Conservation (phyloP, 2,113 vertebrate genomes). For the Python bivittatus region DNA sequence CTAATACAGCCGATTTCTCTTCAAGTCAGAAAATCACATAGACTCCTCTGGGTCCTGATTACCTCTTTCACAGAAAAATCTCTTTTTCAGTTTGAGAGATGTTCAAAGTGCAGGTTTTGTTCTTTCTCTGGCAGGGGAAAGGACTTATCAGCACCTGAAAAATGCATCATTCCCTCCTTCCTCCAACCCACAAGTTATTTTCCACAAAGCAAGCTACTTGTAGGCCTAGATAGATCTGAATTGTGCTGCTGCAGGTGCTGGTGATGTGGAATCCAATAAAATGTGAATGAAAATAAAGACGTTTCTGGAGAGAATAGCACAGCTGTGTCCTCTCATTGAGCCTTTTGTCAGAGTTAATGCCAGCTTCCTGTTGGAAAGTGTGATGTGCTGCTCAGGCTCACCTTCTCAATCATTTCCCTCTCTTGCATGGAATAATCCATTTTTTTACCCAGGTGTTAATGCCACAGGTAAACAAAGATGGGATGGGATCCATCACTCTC, state of each 20-base stretch:
- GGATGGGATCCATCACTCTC: not conserved
- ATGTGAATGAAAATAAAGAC: slow-evolving; percentile 35
- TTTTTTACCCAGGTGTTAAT: not conserved
- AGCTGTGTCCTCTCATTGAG: slow-evolving; percentile 13
- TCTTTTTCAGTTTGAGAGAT: slow-evolving; percentile 13
- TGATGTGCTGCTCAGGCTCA: not conserved
- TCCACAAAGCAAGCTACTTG: slow-evolving; percentile 27
- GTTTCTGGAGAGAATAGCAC: slow-evolving; percentile 23
- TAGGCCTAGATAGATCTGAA: slow-evolving; percentile 21
- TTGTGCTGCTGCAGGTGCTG: slow-evolving; percentile 30
- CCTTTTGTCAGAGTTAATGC: slow-evolving; percentile 19
- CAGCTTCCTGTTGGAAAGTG: slow-evolving; percentile 17
- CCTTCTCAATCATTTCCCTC: not conserved
- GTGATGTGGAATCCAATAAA: slow-evolving; percentile 37
- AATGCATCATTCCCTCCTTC: not conserved
- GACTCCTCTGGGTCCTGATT: slow-evolving; percentile 19
- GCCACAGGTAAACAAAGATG: not conserved
- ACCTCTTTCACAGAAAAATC: slow-evolving; percentile 23
- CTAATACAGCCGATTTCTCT: not conserved
- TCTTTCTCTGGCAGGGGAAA: slow-evolving; percentile 25
- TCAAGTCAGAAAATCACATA: slow-evolving; percentile 4
- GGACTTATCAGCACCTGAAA: slow-evolving; percentile 22
- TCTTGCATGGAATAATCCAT: not conserved
- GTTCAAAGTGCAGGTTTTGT: slow-evolving; percentile 23
- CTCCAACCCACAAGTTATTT: not conserved